phyloP scores from a whole-genome alignment of 2,113 vertebrate species.

The Melanerpes formicivorus region DNA sequence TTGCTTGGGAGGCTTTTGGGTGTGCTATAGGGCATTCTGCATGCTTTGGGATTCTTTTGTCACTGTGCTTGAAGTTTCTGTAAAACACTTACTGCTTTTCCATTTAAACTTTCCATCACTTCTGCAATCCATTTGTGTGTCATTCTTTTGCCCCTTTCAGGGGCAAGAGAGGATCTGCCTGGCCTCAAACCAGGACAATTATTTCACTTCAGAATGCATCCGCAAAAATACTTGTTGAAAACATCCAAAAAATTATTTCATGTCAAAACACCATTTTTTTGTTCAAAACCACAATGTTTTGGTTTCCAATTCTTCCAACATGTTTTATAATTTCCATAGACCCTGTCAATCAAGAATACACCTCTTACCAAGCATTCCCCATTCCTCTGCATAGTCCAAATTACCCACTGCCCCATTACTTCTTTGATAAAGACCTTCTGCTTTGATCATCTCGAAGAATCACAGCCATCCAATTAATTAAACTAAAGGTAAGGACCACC shows the following conservation, averaged over 20 bases:
- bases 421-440: not conserved
- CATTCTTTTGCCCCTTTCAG: no score
- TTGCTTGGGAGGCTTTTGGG: no score
- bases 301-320: not conserved
- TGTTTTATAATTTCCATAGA: not conserved
- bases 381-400: not conserved
- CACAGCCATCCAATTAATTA: not conserved
- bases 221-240: not conserved
- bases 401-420: not conserved
- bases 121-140: no score
- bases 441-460: not conserved
- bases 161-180: no score
- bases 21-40: no score
- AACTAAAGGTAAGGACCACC: not conserved
- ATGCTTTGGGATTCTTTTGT: no score
- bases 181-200: not conserved
- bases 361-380: not conserved
- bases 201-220: not conserved
- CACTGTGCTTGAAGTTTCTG: no score
- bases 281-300: not conserved
- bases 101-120: no score
- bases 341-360: not conserved
- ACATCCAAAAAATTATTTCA: not conserved
- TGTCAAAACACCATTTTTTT: not conserved
- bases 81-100: no score